Evolutionary conservation across 2,888 invertebrate genomes (phyloP), one percentile per base, ranked within the genome.

Genomic region (Oligia strigilis): DNA sequence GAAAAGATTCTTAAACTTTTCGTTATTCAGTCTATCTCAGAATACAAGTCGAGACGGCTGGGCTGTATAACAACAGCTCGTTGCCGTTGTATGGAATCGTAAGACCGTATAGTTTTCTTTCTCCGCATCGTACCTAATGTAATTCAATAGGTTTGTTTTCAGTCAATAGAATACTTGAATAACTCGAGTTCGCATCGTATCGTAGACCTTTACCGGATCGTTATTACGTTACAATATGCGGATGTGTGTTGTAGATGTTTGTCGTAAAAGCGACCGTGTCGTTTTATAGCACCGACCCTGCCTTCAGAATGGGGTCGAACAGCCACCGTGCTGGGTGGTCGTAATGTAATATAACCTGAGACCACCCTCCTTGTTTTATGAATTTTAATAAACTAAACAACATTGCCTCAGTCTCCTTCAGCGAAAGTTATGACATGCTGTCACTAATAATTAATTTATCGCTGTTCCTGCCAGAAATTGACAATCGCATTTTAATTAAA

Each of bases 231-330:
- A 89, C 91, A 91, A 92, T 92, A 92, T 92, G 90, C 90, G 91
- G 91, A 92, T 92, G 91, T 90, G 88, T 92, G 93, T 93, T 93
- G 92, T 92, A 90, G 92, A 90, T 92, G 93, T 92, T 89, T 91
- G 93, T 94, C 95, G 93, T 95, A 94, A 95, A 95, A 94, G 93
- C 93, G 92, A 90, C 92, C 92, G 92, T 93, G 92, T 91, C 92
- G 93, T 94, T 96, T 95, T 95, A 95, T 93, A 92, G 92, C 92
- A 88, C 85, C 88, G 90, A 90, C 88, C 90, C 90, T 88, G 87
- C 85, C 87, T 87, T 84, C 84, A 89, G 91, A 90, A 90, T 89
- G 91, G 90, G 92, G 92, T 90, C 91, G 92, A 87, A 86, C 91
- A 88, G 90, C 91, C 90, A 90, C 92, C 90, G 92, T 87, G 87